Conservation (phyloP, 2,888 invertebrate species). For the Acronicta psi region DNA sequence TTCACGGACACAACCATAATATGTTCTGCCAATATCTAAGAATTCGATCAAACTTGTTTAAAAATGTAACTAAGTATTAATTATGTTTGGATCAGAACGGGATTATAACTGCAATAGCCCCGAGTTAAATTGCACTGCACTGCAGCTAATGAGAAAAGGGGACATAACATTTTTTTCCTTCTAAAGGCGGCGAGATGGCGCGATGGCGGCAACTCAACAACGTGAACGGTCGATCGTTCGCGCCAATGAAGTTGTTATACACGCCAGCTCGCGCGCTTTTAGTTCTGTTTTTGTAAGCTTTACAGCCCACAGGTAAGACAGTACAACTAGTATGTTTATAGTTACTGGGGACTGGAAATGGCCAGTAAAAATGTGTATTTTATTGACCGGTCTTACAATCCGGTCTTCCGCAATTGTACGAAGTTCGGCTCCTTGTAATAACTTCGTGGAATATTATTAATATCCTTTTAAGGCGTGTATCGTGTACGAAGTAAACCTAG, state of each 20-base stretch:
- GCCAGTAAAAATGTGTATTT: neutral
- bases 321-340: constrained; percentile 2
- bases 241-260: constrained; percentile 86
- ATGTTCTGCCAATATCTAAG: no score
- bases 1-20: no score
- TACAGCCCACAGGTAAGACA: constrained; percentile 45
- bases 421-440: constrained; percentile 36
- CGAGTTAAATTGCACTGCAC: no score
- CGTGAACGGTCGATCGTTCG: constrained; percentile 81
- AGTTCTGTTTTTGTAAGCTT: constrained; percentile 55
- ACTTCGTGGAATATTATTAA: constrained; percentile 44
- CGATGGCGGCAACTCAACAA: constrained; percentile 43
- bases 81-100: no score
- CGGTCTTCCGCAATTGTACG: constrained; percentile 40
- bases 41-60: no score
- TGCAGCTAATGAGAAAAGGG: constrained; percentile 11
- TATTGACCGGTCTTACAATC: no score
- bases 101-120: no score
- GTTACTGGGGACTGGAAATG: constrained; percentile 4
- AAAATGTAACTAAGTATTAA: no score
- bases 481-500: neutral
- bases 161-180: constrained; percentile 38
- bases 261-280: constrained; percentile 78
- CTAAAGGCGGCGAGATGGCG: constrained; percentile 7
- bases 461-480: neutral